phyloP scores from a whole-genome alignment of 1,140 invertebrate genomes.

The Oryzaephilus surinamensis region DNA sequence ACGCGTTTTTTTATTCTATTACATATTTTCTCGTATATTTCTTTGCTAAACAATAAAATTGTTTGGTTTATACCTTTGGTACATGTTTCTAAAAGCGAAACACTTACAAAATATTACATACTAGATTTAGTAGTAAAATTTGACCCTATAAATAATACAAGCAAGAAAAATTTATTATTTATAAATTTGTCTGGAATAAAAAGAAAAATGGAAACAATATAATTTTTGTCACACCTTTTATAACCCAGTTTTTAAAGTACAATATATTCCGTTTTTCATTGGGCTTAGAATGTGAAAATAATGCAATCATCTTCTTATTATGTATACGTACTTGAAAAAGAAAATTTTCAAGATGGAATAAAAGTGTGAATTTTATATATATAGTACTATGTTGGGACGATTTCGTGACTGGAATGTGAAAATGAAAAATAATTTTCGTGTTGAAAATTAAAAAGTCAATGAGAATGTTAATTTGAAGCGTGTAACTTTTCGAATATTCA shows the following conservation, averaged over 20 bases:
- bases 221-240: background rate
- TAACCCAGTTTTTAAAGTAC: background rate
- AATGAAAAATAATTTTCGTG: constrained; percentile 9
- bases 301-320: constrained; percentile 11
- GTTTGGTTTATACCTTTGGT: too few relatives aligned
- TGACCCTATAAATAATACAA: too few relatives aligned
- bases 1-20: too few relatives aligned
- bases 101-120: too few relatives aligned
- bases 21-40: too few relatives aligned
- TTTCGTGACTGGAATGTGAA: constrained; percentile 9
- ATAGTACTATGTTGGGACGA: too few relatives aligned
- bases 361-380: constrained; percentile 13
- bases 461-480: constrained; percentile 4
- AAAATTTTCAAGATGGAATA: constrained; percentile 5
- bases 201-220: too few relatives aligned
- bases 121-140: too few relatives aligned
- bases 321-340: constrained; percentile 5
- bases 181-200: too few relatives aligned
- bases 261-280: constrained; percentile 6
- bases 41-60: too few relatives aligned
- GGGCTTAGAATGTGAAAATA: constrained; percentile 11
- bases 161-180: too few relatives aligned
- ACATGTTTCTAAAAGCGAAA: too few relatives aligned
- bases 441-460: constrained; percentile 10
- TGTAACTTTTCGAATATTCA: background rate